Evolutionary conservation across 2,113 vertebrate species (phyloP).

Genomic region (Progne subis): DNA sequence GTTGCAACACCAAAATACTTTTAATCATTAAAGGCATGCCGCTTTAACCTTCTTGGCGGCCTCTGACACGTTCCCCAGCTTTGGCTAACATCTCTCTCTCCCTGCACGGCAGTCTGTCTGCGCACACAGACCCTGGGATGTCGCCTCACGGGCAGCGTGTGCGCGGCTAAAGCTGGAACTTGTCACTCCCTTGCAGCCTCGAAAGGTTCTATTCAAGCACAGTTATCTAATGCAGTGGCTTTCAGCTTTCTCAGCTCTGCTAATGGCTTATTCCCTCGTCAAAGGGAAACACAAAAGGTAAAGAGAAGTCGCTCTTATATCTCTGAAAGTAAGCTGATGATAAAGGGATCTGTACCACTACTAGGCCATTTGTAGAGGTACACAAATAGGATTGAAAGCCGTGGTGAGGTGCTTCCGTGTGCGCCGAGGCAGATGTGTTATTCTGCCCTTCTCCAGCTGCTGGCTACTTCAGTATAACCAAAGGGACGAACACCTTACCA

Average conservation of each 20-base stretch:
- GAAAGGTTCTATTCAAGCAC: neutral
- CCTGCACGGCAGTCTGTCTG: neutral
- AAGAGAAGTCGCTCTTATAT: neutral
- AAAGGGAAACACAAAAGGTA: neutral
- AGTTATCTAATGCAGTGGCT: neutral
- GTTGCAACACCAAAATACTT: conserved; percentile 16
- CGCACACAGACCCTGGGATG: neutral
- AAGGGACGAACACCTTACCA: neutral
- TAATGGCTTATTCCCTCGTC: neutral
- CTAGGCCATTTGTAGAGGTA: neutral
- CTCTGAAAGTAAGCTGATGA: neutral
- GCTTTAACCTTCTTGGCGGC: conserved; percentile 13
- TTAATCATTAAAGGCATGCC: conserved; percentile 22
- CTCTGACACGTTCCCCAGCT: neutral
- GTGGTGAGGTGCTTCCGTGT: neutral
- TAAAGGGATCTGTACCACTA: neutral
- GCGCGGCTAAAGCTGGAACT: neutral
- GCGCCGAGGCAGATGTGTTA: neutral
- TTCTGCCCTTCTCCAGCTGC: neutral
- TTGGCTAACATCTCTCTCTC: neutral
- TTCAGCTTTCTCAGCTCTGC: neutral
- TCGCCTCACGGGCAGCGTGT: neutral
- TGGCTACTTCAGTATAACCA: neutral
- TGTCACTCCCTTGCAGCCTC: neutral
- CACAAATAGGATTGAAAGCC: neutral